Base-by-base conservation (phyloP, 2,888 invertebrate species). In the Orchesellides sinensis region DNA sequence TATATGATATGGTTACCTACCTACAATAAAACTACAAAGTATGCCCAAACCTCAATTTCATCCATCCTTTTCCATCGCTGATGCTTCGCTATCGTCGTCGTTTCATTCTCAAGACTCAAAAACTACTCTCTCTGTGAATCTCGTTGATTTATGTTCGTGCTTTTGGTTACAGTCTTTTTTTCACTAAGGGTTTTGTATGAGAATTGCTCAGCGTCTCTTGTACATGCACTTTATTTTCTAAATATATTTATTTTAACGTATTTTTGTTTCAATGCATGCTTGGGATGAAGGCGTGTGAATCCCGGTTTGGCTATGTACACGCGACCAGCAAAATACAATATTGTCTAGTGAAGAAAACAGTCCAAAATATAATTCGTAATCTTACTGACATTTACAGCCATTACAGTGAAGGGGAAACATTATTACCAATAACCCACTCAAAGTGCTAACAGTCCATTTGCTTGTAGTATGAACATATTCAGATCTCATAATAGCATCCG, bases 141-240 rank as follows among this genome's bases (percentile, higher is more conserved):
- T 45, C 25, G 66, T 66, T 66, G 66, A 66, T 66, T 66, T 66
- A 66, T 66, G 66, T 47, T 27, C 63, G 40, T 40, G 63, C 63
- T 63, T 63, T 59, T 40, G 45, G 40, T 63, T 23, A 54, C 54
- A 63, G 63, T 21, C 40, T 63, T 63, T 63, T 59, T 63, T 63
- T 19, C 45, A 40, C 40, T 40, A 14, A 40, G n/a, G 10, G 63
- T 40, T 40, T 35, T 63, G 63, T 63, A 14, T n/a, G n/a, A n/a
- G 63, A 40, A 23, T 63, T 40, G 35, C 63, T 63, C 63, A 63
- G 21, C 32, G 14, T n/a, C 10, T 32, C 10, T 25, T 29, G 27
- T 29, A 19, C n/a, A 25, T 54, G 54, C 54, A 54, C 32, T 40
- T 12, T 40, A 35, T 63, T 56, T n/a, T 56, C 8, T 27, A 27